Percentiles rank a stretch among this genome's conserved stretches.
phyloP scores from a whole-genome alignment of 2,888 invertebrate genomes.

The Cantharis rustica region DNA sequence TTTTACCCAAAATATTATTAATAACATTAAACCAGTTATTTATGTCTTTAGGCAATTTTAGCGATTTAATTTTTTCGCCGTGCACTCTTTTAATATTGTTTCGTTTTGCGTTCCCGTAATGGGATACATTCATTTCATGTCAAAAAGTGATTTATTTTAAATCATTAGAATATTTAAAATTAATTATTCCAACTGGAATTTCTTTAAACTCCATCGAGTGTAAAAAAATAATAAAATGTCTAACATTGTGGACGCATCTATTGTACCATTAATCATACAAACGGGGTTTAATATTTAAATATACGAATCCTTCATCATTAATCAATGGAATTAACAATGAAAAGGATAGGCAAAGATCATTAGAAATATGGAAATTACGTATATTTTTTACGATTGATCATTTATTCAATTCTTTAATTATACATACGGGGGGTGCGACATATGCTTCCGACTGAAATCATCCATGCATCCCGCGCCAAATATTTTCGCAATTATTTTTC shows the following conservation, averaged over 20 bases:
- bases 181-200: slow-evolving; percentile 32
- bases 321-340: slow-evolving; percentile 35
- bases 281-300: slow-evolving; percentile 34
- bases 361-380: slow-evolving; percentile 36
- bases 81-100: slow-evolving; percentile 16
- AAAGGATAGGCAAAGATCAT: slow-evolving; percentile 26
- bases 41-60: neutral
- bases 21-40: neutral
- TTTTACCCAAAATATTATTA: neutral
- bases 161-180: slow-evolving; percentile 36
- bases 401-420: slow-evolving; percentile 5
- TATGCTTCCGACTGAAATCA: neutral
- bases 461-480: neutral
- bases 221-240: slow-evolving; percentile 31
- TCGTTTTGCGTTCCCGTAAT: slow-evolving; percentile 13
- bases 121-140: slow-evolving; percentile 27
- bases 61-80: slow-evolving; percentile 14
- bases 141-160: slow-evolving; percentile 31
- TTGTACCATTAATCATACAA: slow-evolving; percentile 34
- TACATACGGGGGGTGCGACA: neutral
- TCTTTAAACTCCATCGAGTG: slow-evolving; percentile 31
- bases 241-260: slow-evolving; percentile 31
- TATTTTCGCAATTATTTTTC: neutral
- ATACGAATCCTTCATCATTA: slow-evolving; percentile 32
- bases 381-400: slow-evolving; percentile 20